Conservation (phyloP, 2,888 invertebrate species). For the Timema podura region DNA sequence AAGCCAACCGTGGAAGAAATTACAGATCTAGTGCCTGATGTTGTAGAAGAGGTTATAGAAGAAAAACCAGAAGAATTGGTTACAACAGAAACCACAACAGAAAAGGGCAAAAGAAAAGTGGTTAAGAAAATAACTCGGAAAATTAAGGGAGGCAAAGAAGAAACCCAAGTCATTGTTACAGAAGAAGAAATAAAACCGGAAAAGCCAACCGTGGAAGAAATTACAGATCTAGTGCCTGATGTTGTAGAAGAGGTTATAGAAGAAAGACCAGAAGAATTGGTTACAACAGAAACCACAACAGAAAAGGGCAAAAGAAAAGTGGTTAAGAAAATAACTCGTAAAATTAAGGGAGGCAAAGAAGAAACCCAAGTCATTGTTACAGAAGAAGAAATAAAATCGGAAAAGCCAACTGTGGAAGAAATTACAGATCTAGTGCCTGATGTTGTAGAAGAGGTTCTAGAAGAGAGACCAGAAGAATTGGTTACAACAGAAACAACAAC, state of each 20-base stretch:
- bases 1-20: neutral
- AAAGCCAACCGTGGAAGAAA: constrained; percentile 23
- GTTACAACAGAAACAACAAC: constrained; percentile 30
- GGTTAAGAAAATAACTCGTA: neutral
- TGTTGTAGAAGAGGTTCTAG: constrained; percentile 32
- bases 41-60: constrained; percentile 25
- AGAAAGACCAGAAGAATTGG: constrained; percentile 44
- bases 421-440: constrained; percentile 27
- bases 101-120: neutral
- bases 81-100: constrained; percentile 16
- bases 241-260: constrained; percentile 44
- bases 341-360: too few relatives aligned
- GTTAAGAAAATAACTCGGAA: neutral
- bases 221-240: constrained; percentile 12
- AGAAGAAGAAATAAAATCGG: neutral
- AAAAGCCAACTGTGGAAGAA: neutral
- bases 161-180: constrained; percentile 25
- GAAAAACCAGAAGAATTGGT: constrained; percentile 19
- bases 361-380: too few relatives aligned
- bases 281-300: constrained; percentile 35
- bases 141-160: constrained; percentile 29
- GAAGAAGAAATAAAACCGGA: constrained; percentile 13
- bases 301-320: constrained; percentile 22
- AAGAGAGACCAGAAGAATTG: constrained; percentile 35
- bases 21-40: constrained; percentile 20